Percentiles rank a stretch among this genome's conserved stretches.
Conservation (phyloP, 1,140 invertebrate genomes). For the Amyelois transitella region DNA sequence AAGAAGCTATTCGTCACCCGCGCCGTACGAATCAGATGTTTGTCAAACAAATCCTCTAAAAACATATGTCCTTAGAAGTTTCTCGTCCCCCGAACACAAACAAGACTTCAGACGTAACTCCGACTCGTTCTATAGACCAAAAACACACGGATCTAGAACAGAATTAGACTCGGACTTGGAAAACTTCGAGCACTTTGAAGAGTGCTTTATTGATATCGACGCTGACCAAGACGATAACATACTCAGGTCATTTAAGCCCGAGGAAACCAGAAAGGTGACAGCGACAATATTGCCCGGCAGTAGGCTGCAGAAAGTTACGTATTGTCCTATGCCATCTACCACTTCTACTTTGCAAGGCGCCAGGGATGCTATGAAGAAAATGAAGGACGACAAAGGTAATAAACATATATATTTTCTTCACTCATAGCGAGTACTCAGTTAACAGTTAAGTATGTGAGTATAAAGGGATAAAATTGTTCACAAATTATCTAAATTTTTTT, state of each 20-base stretch:
- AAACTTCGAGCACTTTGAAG: conserved; percentile 60
- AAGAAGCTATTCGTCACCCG: conserved; percentile 56
- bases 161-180: conserved; percentile 65
- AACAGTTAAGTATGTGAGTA: too few species aligned
- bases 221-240: conserved; percentile 46
- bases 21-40: conserved; percentile 17
- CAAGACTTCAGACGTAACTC: conserved; percentile 38
- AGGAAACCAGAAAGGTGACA: conserved; percentile 50
- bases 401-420: conserved; percentile 5
- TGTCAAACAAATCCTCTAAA: conserved; percentile 23
- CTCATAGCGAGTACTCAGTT: too few species aligned
- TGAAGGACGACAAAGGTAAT: conserved; percentile 40
- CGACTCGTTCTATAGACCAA: conserved; percentile 43
- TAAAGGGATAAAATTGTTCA: too few species aligned
- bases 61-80: conserved; percentile 48
- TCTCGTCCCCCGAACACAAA: conserved; percentile 56
- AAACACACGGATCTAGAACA: conserved; percentile 42
- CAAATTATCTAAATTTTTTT: too few species aligned
- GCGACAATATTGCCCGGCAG: conserved; percentile 52
- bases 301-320: conserved; percentile 50
- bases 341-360: conserved; percentile 30
- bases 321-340: conserved; percentile 43
- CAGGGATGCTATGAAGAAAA: conserved; percentile 33
- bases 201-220: conserved; percentile 61
- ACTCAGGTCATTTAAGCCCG: conserved; percentile 37